phyloP scores from a whole-genome alignment of 2,113 vertebrate species.

The Sardina pilchardus region DNA sequence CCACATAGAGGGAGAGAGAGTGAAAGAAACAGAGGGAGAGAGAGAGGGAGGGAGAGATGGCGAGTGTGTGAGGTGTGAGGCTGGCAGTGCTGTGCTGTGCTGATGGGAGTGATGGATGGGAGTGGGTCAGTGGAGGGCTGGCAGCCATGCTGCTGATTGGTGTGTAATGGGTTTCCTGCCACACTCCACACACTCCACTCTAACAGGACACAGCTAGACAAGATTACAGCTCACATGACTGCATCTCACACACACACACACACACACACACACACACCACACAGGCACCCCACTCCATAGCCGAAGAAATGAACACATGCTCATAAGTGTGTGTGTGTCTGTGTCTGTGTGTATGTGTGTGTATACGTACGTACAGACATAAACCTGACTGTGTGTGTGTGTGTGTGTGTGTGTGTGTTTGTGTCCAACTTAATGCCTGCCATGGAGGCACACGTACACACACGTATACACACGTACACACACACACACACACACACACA shows the following conservation, averaged over 20 bases:
- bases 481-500: background rate
- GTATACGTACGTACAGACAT: too few relatives aligned
- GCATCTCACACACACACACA: background rate
- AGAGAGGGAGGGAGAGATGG: background rate
- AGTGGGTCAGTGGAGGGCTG: background rate
- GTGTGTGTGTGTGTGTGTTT: too few relatives aligned
- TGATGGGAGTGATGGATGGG: background rate
- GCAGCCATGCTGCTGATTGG: background rate
- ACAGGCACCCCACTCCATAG: too few relatives aligned
- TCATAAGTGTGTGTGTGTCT: too few relatives aligned
- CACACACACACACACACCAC: background rate
- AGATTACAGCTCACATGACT: conserved; percentile 6
- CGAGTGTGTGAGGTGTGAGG: background rate
- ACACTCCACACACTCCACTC: background rate
- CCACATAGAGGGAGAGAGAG: background rate
- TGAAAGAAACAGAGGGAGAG: background rate
- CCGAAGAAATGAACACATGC: too few relatives aligned
- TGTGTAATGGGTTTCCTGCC: background rate
- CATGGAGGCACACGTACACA: background rate
- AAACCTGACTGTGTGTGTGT: too few relatives aligned
- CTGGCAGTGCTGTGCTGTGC: background rate
- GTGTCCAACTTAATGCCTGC: too few relatives aligned
- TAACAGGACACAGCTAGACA: background rate
- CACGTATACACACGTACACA: background rate
- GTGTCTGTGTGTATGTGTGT: too few relatives aligned